Evolutionary conservation across 2,888 invertebrate genomes (phyloP).

Genomic region (Hypomecis punctinalis): DNA sequence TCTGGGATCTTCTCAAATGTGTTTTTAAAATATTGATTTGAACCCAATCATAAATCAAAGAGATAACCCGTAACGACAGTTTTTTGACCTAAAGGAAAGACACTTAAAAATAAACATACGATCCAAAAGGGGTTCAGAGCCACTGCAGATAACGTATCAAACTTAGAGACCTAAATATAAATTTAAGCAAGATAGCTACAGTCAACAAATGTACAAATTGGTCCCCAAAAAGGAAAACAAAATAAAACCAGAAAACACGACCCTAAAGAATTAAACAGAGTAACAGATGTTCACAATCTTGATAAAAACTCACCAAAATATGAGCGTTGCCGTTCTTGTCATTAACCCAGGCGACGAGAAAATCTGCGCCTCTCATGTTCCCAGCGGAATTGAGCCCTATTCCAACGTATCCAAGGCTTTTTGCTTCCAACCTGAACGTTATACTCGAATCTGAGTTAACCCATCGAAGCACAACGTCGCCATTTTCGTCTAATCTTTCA

Average conservation of each 20-base stretch:
- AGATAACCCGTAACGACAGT: no score
- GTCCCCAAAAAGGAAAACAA: conserved; percentile 17
- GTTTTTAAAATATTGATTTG: no score
- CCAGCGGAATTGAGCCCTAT: conserved; percentile 94
- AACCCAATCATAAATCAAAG: no score
- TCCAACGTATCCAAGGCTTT: conserved; percentile 93
- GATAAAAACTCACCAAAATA: conserved; percentile 89
- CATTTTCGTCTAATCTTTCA: conserved; percentile 82
- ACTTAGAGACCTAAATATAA: background rate
- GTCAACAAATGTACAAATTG: conserved; percentile 7
- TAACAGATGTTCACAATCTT: conserved; percentile 58
- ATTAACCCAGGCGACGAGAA: conserved; percentile 96
- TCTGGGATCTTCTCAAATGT: no score
- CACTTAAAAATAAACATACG: no score
- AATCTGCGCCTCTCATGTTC: conserved; percentile 92
- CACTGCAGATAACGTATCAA: background rate
- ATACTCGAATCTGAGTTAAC: conserved; percentile 91
- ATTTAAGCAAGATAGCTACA: background rate
- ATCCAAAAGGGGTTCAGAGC: no score
- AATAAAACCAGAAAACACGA: conserved; percentile 37
- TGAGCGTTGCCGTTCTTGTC: conserved; percentile 87
- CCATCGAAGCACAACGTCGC: conserved; percentile 87
- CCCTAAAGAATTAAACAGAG: conserved; percentile 45
- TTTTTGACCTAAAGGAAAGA: no score
- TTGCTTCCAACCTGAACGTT: conserved; percentile 93